A percentile compares a stretch with the other conserved stretches of the same genome.
phyloP scores from a whole-genome alignment of 1,140 invertebrate genomes.

The Hestina assimilis region DNA sequence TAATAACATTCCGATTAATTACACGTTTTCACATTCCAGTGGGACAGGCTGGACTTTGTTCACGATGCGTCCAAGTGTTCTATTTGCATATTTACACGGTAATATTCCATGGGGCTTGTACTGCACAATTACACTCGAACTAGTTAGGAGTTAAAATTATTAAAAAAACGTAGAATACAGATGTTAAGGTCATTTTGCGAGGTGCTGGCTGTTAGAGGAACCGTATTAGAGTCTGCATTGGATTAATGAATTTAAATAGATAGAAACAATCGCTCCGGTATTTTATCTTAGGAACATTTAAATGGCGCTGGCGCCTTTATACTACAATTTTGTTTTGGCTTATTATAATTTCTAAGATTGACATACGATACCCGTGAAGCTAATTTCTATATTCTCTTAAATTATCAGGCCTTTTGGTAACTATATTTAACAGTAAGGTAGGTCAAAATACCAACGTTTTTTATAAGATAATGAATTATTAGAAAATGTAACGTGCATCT shows the following conservation, averaged over 20 bases:
- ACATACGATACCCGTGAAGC: slow-evolving; percentile 2
- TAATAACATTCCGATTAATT: slow-evolving; percentile 19
- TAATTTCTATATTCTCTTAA: slow-evolving; percentile 6
- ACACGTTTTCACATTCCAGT: slow-evolving; percentile 20
- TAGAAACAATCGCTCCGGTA: neutral
- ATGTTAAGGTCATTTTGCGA: slow-evolving; percentile 37
- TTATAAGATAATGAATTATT: neutral
- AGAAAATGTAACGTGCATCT: neutral
- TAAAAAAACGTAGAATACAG: slow-evolving; percentile 60
- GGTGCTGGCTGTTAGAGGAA: slow-evolving; percentile 32
- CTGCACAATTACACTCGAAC: slow-evolving; percentile 66
- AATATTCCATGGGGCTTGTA: slow-evolving; percentile 36
- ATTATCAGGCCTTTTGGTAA: neutral
- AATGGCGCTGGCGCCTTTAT: slow-evolving; percentile 22
- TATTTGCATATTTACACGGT: slow-evolving; percentile 24
- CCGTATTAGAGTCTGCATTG: slow-evolving; percentile 3
- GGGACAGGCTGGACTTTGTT: neutral
- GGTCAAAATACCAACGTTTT: neutral
- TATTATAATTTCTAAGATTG: slow-evolving; percentile 17
- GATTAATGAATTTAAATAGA: neutral
- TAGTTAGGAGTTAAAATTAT: slow-evolving; percentile 69
- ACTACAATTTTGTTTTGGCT: slow-evolving; percentile 16
- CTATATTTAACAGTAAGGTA: neutral
- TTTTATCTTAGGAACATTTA: neutral
- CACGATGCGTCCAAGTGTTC: slow-evolving; percentile 21